Base-by-base conservation (phyloP, 1,140 invertebrate genomes). In the Agrilus planipennis region DNA sequence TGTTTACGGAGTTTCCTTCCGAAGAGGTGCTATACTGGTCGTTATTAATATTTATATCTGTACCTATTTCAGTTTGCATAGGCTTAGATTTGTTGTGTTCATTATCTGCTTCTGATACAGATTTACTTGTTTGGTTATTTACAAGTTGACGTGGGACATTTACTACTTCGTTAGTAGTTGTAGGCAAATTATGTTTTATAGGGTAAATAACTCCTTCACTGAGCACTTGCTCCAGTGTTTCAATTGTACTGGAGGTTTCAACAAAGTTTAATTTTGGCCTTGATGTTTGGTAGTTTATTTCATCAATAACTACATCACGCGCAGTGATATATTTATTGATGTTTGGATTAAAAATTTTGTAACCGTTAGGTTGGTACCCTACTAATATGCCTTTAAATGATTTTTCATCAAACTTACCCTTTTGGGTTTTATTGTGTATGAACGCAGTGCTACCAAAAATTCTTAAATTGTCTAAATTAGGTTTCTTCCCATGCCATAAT, bases 401-500 rank as follows among this genome's bases (percentile, higher is more conserved):
- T 25, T 25, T 25, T n/a, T 25, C n/a, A 19, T 35, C 34, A 19
- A 35, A 35, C 18, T 35, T 35, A 21, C 9, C 9, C 20, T 35
- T 35, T 17, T 18, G 15, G 34, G 18, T 20, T 35, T 35, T 15
- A 14, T 17, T 35, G 18, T 35, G 34, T 9, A 35, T 15, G 20
- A 17, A 35, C 14, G 15, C 34, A 18, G 18, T 35, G 10, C 5
- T 7, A 20, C 34, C 34, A 35, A 35, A 35, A 5, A 35, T 9
- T 9, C 20, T 35, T 35, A 18, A 35, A 21, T 18, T 6, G 18
- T 15, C 14, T 18, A 37, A 11, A 6, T 14, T 37, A 11, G 35
- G 42, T 31, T 53, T 48, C 29, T 44, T 35, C 4, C 34, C 34
- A 7, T 39, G 35, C 30, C 30, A 36, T 14, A 39, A 4, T 31